These are phyloP conservation scores for Dipus sagitta DNA, from an alignment of 2,797 vertebrate species.

Conservation along the genomic window DNA sequence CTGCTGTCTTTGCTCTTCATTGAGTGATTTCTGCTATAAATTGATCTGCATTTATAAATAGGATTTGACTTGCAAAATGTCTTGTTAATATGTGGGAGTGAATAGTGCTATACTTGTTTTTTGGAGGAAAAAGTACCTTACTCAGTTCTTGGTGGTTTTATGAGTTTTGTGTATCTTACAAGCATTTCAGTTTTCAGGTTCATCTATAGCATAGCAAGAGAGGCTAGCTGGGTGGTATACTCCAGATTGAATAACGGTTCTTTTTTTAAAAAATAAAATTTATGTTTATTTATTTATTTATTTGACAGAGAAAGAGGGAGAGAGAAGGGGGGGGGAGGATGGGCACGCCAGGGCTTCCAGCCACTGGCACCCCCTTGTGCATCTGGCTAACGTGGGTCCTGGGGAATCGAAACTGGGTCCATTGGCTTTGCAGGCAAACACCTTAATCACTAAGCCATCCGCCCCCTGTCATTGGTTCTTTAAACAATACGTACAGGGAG, in stretches of 20 bases:
- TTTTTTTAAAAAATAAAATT: too few species aligned
- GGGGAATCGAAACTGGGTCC: too few species aligned
- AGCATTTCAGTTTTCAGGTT: not conserved
- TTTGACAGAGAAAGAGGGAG: too few species aligned
- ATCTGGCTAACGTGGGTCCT: too few species aligned
- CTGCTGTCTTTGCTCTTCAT: not conserved
- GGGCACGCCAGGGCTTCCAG: too few species aligned
- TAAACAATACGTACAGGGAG: not conserved
- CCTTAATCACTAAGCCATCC: too few species aligned
- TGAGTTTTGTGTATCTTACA: not conserved
- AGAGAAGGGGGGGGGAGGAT: too few species aligned
- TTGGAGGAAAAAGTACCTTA: not conserved
- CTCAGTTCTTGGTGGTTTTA: not conserved
- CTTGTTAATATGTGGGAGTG: not conserved
- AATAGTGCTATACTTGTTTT: not conserved
- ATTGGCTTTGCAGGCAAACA: too few species aligned
- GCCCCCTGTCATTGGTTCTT: not conserved
- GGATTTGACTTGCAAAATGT: not conserved
- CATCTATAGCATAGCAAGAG: not conserved
- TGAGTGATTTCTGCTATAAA: not conserved
- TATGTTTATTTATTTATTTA: too few species aligned
- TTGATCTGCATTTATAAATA: not conserved
- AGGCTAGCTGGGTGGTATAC: not conserved
- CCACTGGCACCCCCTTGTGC: too few species aligned
- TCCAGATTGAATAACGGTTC: too few species aligned